Evolutionary conservation across 2,797 vertebrate species (phyloP), one percentile per base, ranked within the genome.

Genomic region (Calcarius lapponicus): DNA sequence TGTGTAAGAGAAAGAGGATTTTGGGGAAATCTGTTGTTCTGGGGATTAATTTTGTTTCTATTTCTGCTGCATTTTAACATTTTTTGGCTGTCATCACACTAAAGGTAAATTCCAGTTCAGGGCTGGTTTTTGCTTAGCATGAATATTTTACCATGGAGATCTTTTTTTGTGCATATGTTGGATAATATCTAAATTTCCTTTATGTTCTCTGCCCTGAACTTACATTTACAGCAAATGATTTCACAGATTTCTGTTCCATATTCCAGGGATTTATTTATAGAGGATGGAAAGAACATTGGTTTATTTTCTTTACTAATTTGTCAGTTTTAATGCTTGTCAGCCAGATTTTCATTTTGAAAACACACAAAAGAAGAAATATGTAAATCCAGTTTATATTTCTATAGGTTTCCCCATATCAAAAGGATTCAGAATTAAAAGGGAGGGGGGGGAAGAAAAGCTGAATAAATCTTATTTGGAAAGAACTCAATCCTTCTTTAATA

Each of bases 221-320:
- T 72, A 18, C 2, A 43, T 76, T 86, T 70, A 38, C 26, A 60
- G 56, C 0, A 1, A 81, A 79, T 45, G 7, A 31, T 64, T 82
- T 54, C 67, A 62, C 34, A 64, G 40, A 69, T 81, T 92, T 81
- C n/a, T 21, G 32, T 70, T 84, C 74, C 42, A 13, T n/a, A 54
- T 50, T 60, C n/a, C 29, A 34, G 32, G 64, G 29, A 62, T 73
- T 73, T 92, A 53, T 91, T 93, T 94, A 66, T 34, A 66, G 4
- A 58, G 29, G 54, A 15, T 8, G 8, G 67, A 82, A 87, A 76
- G 43, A 72, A 48, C 48, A 34, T 6, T 56, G 56, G 22, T 43
- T 92, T 73, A 26, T 87, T 91, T 96, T 87, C 48, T 87, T 73
- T 70, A 36, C 29, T 82, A 56, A 86, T 94, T 95, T 80, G n/a